Evolutionary conservation across 1,140 invertebrate species (phyloP).

Genomic region (Leptinotarsa lineolata): DNA sequence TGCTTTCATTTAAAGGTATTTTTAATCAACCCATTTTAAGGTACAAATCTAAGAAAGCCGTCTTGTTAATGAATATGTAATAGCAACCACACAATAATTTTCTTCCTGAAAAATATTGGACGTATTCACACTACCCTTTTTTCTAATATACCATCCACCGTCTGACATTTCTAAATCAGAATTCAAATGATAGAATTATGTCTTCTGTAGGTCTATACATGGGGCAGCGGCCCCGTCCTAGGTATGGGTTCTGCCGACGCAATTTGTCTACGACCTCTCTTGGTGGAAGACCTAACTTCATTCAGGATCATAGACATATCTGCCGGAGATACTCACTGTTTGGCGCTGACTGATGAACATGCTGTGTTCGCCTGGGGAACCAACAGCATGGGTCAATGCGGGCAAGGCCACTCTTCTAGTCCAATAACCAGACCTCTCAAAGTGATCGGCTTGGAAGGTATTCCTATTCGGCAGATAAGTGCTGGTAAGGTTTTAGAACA

Average conservation of each 20-base stretch:
- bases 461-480: constrained; percentile 67
- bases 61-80: too few relatives aligned
- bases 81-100: too few relatives aligned
- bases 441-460: constrained; percentile 65
- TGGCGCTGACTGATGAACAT: constrained; percentile 64
- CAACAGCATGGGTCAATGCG: constrained; percentile 74
- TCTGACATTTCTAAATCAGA: too few relatives aligned
- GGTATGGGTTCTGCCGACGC: constrained; percentile 64
- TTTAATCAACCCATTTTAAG: too few relatives aligned
- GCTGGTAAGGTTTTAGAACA: constrained; percentile 65
- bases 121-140: too few relatives aligned
- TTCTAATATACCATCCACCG: too few relatives aligned
- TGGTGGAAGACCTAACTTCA: constrained; percentile 54
- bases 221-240: constrained; percentile 67
- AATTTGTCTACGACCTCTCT: constrained; percentile 60
- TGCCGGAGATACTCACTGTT: constrained; percentile 66
- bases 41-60: too few relatives aligned
- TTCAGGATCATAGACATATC: constrained; percentile 58
- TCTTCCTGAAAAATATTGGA: too few relatives aligned
- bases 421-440: constrained; percentile 66
- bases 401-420: constrained; percentile 68
- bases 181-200: not conserved
- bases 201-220: constrained; percentile 63
- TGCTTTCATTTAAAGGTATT: too few relatives aligned
- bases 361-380: constrained; percentile 68